Evolutionary conservation across 2,888 invertebrate species (phyloP), one percentile per base, ranked within the genome.

Genomic region (Baronia brevicornis): DNA sequence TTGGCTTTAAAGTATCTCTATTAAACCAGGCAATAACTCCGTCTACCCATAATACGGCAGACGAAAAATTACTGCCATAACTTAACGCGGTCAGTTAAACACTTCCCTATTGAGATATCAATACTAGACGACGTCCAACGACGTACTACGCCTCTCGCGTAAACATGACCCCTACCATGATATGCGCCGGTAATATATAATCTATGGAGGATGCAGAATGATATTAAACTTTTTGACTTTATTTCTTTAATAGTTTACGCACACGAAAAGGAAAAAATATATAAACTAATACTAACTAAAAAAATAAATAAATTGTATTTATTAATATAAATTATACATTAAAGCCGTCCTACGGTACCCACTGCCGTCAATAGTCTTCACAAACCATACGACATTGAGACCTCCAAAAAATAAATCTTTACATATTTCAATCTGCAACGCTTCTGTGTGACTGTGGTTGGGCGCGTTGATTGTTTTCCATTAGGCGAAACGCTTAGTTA

Each of bases 91-190:
- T 78, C 77, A 77, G 74, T 79, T 73, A 78, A 68, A 74, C 58
- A 75, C 78, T 78, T 79, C 77, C 74, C 74, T 77, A 80, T 80
- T 80, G 79, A 82, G 80, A 79, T 77, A 82, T 82, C 80, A 80
- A 72, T 78, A 68, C 58, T 58, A 73, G 74, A 79, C 73, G 79
- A 78, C 69, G 72, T 54, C 45, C 55, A 41, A 61, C 59, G 67
- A 62, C 70, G 66, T 61, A 59, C 60, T n/a, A n/a, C n/a, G n/a
- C n/a, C 51, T 54, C 56, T 60, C 63, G 64, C 69, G 68, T 68
- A 69, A 69, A 69, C 64, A 60, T 48, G 33, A 47, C 60, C 43
- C 32, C 39, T 46, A 42, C 24, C 14, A 36, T 30, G 14, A 20
- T 24, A 24, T 24, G 24, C 14, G n/a, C 13, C n/a, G 6, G 2